phyloP scores from a whole-genome alignment of 2,888 invertebrate species.

The Odontocerum albicorne region DNA sequence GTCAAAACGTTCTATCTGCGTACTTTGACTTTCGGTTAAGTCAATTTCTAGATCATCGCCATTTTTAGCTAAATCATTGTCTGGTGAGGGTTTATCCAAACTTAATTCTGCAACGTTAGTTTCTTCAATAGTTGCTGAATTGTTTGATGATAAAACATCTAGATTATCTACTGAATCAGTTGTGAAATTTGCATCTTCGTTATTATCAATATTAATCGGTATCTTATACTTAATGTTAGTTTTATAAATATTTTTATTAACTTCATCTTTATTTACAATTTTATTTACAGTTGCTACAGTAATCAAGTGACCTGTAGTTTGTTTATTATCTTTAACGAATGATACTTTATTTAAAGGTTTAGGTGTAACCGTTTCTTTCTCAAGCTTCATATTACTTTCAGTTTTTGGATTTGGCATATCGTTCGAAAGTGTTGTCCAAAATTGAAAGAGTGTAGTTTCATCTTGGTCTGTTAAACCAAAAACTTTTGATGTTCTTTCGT shows the following conservation, averaged over 20 bases:
- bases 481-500: slow-evolving; percentile 25
- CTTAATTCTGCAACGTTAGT: too few relatives aligned
- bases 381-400: background rate
- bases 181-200: background rate
- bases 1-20: too few relatives aligned
- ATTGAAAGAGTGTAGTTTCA: slow-evolving; percentile 28
- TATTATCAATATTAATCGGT: background rate
- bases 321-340: slow-evolving; percentile 13
- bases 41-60: slow-evolving; percentile 23
- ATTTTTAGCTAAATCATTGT: slow-evolving; percentile 20
- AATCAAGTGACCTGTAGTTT: slow-evolving; percentile 16
- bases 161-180: background rate
- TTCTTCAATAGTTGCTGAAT: background rate
- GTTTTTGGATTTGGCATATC: slow-evolving; percentile 9
- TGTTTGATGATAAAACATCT: background rate
- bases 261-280: slow-evolving; percentile 11
- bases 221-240: background rate
- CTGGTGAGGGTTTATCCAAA: slow-evolving; percentile 2
- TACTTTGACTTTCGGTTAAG: background rate
- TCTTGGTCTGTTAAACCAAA: slow-evolving; percentile 20
- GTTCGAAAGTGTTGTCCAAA: slow-evolving; percentile 28
- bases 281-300: slow-evolving; percentile 3
- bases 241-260: slow-evolving; percentile 1
- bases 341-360: background rate
- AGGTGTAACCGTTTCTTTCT: background rate